Conservation (phyloP, 2,113 vertebrate species). For the Alligator mississippiensis region DNA sequence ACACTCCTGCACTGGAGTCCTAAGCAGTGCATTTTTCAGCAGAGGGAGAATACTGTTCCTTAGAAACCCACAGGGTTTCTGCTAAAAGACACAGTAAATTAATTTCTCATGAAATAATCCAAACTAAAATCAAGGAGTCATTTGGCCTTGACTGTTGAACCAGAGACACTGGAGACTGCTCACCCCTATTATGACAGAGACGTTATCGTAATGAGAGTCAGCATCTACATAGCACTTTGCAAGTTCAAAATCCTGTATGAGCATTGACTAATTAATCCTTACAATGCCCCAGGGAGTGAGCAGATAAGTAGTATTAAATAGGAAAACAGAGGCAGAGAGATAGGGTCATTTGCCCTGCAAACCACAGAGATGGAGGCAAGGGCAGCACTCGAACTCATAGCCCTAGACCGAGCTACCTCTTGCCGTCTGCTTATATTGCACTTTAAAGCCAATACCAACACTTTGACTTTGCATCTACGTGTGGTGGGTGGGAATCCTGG, state of each 20-base stretch:
- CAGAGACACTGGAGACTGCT: background rate
- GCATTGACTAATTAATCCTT: background rate
- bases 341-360: background rate
- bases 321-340: background rate
- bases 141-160: background rate
- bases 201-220: background rate
- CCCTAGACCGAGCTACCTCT: accelerated
- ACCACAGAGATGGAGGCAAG: background rate
- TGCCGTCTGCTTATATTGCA: background rate
- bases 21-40: slow-evolving; percentile 14
- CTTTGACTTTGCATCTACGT: background rate
- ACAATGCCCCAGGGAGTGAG: background rate
- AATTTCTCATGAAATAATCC: slow-evolving; percentile 18
- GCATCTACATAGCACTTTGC: background rate
- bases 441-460: accelerated
- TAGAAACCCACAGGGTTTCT: background rate
- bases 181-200: background rate
- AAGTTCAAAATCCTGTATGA: background rate
- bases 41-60: slow-evolving; percentile 28
- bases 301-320: background rate
- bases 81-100: background rate
- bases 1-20: slow-evolving; percentile 38
- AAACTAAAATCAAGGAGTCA: background rate
- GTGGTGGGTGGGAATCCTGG: background rate
- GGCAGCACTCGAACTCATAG: background rate